Conservation (phyloP, 64 coral and sea anemone species). For the Montipora foliosa region DNA sequence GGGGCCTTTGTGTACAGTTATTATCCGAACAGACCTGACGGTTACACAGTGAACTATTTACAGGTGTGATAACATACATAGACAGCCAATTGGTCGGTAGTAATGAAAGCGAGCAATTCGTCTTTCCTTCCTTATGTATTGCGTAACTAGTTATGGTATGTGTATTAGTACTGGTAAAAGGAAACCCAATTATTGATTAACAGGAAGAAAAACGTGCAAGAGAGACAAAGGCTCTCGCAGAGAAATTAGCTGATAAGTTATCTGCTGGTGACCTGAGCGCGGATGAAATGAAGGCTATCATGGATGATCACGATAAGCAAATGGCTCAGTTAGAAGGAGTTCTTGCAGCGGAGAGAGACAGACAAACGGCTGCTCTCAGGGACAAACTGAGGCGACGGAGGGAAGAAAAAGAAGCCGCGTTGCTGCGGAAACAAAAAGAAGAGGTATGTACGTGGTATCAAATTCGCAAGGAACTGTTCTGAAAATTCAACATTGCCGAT, state of each 20-base stretch:
- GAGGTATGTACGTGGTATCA: slow-evolving; percentile 36
- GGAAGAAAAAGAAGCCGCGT: slow-evolving; percentile 92
- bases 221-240: slow-evolving; percentile 75
- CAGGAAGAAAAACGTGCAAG: slow-evolving; percentile 78
- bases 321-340: slow-evolving; percentile 73
- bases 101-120: too few species aligned
- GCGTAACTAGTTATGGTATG: too few species aligned
- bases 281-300: slow-evolving; percentile 88
- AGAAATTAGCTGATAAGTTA: slow-evolving; percentile 82
- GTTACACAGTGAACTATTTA: too few species aligned
- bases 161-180: neutral
- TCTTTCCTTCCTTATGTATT: too few species aligned
- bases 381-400: slow-evolving; percentile 85
- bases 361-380: slow-evolving; percentile 73
- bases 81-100: too few species aligned
- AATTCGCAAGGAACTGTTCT: neutral
- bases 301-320: slow-evolving; percentile 89
- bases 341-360: slow-evolving; percentile 82
- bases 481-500: too few species aligned
- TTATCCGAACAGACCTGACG: too few species aligned
- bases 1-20: too few species aligned
- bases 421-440: slow-evolving; percentile 89
- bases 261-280: slow-evolving; percentile 66
- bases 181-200: neutral
- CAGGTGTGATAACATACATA: too few species aligned